Percentiles rank a stretch among this genome's conserved stretches.
Conservation (phyloP, 2,888 invertebrate genomes). For the Monoplex corrugatus region DNA sequence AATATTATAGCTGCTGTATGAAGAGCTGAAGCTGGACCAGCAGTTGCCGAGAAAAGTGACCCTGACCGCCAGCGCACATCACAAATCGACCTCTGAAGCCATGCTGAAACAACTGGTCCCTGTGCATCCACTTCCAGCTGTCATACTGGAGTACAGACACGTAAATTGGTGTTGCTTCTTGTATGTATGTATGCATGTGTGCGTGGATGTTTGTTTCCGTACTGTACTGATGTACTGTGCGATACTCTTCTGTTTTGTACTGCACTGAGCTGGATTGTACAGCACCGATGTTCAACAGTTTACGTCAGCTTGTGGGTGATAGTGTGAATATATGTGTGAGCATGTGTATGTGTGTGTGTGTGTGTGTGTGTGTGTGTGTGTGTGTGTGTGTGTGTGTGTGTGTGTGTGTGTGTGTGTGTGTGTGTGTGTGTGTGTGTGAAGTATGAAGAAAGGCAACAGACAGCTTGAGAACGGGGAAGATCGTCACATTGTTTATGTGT, state of each 20-base stretch:
- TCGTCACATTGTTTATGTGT: not conserved
- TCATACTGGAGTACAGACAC: constrained; percentile 79
- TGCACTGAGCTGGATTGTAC: too few species aligned
- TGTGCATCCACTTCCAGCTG: constrained; percentile 74
- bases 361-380: not conserved
- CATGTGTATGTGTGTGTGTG: too few species aligned
- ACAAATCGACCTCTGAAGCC: constrained; percentile 77
- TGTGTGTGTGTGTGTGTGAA: not conserved
- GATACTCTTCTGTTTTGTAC: too few species aligned
- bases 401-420: not conserved
- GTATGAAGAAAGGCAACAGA: too few species aligned
- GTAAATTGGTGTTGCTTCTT: constrained; percentile 59
- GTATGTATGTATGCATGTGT: not conserved
- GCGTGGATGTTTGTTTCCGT: not conserved
- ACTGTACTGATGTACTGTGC: too few species aligned
- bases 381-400: not conserved
- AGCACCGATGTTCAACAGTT: too few species aligned
- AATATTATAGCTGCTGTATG: constrained; percentile 79
- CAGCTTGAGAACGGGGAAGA: too few species aligned
- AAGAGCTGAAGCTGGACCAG: constrained; percentile 73
- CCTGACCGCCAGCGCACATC: constrained; percentile 70
- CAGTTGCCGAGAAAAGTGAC: constrained; percentile 70
- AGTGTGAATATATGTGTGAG: not conserved
- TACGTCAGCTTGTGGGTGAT: too few species aligned
- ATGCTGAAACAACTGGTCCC: constrained; percentile 70